Conservation (phyloP, 2,113 vertebrate species). For the Siphamia tubifer region DNA sequence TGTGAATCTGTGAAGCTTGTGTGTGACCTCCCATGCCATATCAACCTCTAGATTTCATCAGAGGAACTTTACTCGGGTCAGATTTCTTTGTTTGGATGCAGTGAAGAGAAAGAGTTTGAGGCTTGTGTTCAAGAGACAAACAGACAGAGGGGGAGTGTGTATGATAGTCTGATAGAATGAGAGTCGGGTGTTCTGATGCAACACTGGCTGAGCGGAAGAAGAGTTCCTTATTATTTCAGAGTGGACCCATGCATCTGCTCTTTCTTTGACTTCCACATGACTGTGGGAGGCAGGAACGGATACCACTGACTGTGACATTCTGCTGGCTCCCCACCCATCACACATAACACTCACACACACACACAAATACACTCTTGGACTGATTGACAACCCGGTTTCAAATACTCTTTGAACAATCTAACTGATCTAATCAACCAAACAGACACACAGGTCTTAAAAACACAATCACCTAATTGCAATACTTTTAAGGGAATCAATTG, state of each 20-base stretch:
- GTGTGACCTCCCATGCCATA: neutral
- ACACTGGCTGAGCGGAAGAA: conserved; percentile 28
- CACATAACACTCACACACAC: conserved; percentile 5
- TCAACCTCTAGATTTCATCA: neutral
- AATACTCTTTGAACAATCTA: conserved; percentile 7
- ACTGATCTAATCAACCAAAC: conserved; percentile 31
- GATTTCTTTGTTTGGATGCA: conserved; percentile 9
- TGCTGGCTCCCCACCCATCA: neutral
- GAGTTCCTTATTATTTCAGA: conserved; percentile 32
- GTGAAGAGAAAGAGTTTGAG: neutral
- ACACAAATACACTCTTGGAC: neutral
- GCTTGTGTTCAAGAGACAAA: neutral
- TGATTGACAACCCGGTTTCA: conserved; percentile 48
- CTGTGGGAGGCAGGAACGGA: conserved; percentile 13
- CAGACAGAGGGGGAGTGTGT: neutral
- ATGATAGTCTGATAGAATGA: conserved; percentile 22
- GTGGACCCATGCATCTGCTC: conserved; percentile 10
- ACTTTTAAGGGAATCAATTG: conserved; percentile 42
- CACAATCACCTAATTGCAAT: conserved; percentile 44
- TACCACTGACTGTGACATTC: conserved; percentile 29
- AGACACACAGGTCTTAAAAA: conserved; percentile 20
- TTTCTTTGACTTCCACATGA: conserved; percentile 20
- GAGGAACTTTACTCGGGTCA: neutral
- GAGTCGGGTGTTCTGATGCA: conserved; percentile 27
- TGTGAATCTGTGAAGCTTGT: neutral